Evolutionary conservation across 2,113 vertebrate genomes (phyloP).

Genomic region (Cryptomyrus ogoouensis): DNA sequence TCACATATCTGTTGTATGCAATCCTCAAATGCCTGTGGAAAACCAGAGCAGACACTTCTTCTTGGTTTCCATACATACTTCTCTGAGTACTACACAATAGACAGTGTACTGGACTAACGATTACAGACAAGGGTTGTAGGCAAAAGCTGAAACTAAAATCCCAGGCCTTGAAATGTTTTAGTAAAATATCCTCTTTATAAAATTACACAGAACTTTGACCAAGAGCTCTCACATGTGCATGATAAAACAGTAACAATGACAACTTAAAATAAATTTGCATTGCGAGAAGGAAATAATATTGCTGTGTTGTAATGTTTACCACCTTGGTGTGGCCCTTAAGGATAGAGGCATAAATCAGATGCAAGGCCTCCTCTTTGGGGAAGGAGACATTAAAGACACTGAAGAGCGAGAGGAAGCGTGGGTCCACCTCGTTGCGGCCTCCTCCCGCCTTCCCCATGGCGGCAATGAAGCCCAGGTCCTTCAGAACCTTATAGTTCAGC

Average conservation of each 20-base stretch:
- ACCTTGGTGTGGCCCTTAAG: constrained; percentile 83
- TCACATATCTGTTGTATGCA: constrained; percentile 64
- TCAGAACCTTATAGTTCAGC: constrained; percentile 80
- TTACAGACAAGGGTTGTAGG: neutral
- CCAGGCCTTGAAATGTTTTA: neutral
- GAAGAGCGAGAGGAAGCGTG: constrained; percentile 84
- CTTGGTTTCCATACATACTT: neutral
- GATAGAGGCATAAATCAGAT: constrained; percentile 83
- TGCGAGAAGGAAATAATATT: neutral
- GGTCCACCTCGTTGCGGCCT: constrained; percentile 89
- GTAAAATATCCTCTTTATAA: neutral
- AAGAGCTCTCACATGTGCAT: neutral
- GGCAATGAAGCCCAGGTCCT: constrained; percentile 83
- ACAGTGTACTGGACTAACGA: neutral
- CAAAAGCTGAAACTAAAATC: neutral
- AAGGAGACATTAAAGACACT: constrained; percentile 84
- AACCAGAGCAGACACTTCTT: neutral
- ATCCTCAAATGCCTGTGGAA: constrained; percentile 69
- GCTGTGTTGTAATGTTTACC: constrained; percentile 29
- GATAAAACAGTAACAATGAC: neutral
- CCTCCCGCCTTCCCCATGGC: constrained; percentile 95
- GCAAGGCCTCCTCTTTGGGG: constrained; percentile 74
- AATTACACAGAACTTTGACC: neutral
- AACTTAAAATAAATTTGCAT: neutral
- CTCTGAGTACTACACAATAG: neutral